phyloP scores from a whole-genome alignment of 2,888 invertebrate genomes.

The Agrochola lychnidis region DNA sequence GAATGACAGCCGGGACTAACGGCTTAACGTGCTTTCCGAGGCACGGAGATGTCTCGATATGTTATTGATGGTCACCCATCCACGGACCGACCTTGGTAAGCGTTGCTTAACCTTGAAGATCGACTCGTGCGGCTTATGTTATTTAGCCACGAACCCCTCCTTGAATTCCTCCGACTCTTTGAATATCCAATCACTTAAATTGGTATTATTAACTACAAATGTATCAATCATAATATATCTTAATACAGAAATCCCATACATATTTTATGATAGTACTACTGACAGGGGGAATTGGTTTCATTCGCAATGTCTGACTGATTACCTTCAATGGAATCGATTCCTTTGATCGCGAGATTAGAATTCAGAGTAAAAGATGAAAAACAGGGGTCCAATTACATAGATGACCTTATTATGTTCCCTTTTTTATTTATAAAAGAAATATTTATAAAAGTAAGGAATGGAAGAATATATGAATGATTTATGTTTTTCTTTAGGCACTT shows the following conservation, averaged over 20 bases:
- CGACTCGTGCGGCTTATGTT: no score
- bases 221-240: no score
- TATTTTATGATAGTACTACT: slow-evolving; percentile 11
- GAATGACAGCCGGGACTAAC: no score
- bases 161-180: not conserved
- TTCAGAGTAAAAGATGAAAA: slow-evolving; percentile 40
- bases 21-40: no score
- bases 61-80: no score
- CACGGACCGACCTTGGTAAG: no score
- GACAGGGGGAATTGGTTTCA: slow-evolving; percentile 16
- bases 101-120: no score
- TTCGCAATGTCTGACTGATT: slow-evolving; percentile 20
- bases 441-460: not conserved
- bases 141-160: no score
- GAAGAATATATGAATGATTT: not conserved
- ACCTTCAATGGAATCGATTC: slow-evolving; percentile 36
- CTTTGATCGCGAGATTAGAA: slow-evolving; percentile 41
- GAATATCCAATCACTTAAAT: not conserved
- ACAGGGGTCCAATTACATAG: slow-evolving; percentile 25
- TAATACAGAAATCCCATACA: not conserved
- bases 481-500: not conserved
- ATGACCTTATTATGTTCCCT: slow-evolving; percentile 9
- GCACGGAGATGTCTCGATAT: no score
- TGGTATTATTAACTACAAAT: not conserved
- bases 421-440: not conserved